Conservation (phyloP, 2,797 vertebrate species). For the Oceanodroma leucorhoa region DNA sequence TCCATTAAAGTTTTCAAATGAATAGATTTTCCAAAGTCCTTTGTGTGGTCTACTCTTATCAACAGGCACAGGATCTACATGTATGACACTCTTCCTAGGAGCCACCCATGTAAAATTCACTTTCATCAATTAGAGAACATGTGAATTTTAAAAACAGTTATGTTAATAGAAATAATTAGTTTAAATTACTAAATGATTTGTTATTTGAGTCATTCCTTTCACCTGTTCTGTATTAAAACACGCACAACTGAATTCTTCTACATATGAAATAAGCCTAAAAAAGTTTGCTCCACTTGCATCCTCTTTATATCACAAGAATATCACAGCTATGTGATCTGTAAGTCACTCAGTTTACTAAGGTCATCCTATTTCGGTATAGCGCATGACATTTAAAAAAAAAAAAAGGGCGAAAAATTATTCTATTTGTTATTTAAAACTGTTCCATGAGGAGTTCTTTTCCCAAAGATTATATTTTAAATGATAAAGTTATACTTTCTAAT, state of each 20-base stretch:
- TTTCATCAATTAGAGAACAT: background rate
- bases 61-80: background rate
- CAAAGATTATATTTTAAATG: background rate
- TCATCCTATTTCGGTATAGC: background rate
- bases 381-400: background rate
- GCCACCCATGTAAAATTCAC: background rate
- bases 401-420: fast-evolving
- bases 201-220: background rate
- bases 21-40: background rate
- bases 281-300: background rate
- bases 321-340: background rate
- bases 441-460: background rate
- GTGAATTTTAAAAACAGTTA: background rate
- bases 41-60: background rate
- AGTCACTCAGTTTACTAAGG: background rate
- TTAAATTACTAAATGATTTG: background rate
- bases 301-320: background rate
- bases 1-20: background rate
- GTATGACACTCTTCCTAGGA: background rate
- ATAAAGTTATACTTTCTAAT: background rate
- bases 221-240: background rate
- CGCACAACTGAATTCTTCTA: background rate
- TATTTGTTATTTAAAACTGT: background rate
- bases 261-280: background rate
- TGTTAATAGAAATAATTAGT: background rate